These are phyloP conservation scores for Clangula hyemalis DNA, from an alignment of 2,797 vertebrate species.

Conservation along the genomic window DNA sequence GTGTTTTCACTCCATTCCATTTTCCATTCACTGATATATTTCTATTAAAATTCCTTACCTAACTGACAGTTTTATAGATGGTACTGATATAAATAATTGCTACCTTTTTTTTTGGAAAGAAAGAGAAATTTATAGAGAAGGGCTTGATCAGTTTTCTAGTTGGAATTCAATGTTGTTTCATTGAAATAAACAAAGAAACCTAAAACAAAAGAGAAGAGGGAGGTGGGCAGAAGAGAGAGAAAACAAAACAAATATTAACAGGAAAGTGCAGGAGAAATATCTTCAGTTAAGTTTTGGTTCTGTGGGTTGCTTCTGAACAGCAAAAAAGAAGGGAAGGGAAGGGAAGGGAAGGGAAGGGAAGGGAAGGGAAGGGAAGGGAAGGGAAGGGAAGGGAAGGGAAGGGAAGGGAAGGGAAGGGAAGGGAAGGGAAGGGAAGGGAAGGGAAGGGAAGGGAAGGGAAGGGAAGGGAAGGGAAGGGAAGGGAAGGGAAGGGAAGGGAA, in stretches of 20 bases:
- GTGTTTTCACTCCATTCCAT: background rate
- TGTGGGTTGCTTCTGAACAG: too few species aligned
- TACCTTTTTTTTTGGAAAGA: background rate
- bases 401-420: too few species aligned
- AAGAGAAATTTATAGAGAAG: background rate
- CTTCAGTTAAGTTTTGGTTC: too few species aligned
- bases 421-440: accelerated
- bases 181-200: background rate
- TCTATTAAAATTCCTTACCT: background rate
- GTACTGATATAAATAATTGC: background rate
- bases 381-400: accelerated
- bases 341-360: background rate
- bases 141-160: background rate
- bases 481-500: background rate
- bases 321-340: too few species aligned
- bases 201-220: background rate
- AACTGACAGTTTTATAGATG: background rate
- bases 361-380: accelerated
- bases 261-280: too few species aligned
- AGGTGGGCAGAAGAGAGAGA: too few species aligned
- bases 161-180: background rate
- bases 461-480: too few species aligned
- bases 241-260: too few species aligned
- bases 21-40: background rate
- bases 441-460: too few species aligned